These are phyloP conservation scores for Montipora foliosa DNA, from an alignment of 64 coral and sea anemone genomes.

Conservation along the genomic window DNA sequence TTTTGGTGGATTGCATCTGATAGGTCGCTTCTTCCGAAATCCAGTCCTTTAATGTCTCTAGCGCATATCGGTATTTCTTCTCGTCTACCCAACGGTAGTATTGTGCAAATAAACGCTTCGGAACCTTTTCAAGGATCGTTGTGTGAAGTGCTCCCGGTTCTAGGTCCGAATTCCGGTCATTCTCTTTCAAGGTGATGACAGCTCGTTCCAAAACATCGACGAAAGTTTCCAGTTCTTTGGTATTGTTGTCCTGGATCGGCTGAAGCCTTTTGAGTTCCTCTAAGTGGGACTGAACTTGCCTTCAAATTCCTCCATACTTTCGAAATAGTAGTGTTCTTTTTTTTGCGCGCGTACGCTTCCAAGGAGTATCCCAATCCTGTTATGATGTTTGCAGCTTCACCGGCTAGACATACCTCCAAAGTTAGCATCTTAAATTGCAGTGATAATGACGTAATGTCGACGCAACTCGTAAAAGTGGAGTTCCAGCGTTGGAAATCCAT, in stretches of 20 bases:
- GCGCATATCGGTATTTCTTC: conserved; percentile 8
- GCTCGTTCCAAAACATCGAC: conserved; percentile 55
- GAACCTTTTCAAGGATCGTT: conserved; percentile 63
- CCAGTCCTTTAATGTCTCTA: conserved; percentile 56
- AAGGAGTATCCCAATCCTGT: conserved; percentile 52
- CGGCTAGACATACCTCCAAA: too few relatives aligned
- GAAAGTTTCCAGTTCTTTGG: conserved; percentile 39
- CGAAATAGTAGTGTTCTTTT: neutral
- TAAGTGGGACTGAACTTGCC: too few relatives aligned
- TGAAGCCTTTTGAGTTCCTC: too few relatives aligned
- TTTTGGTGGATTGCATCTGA: conserved; percentile 57
- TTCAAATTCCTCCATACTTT: too few relatives aligned
- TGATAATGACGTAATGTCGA: too few relatives aligned
- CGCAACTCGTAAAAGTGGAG: too few relatives aligned
- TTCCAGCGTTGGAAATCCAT: conserved; percentile 51
- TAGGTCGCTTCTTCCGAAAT: conserved; percentile 58
- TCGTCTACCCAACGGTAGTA: conserved; percentile 70
- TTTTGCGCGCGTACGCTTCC: conserved; percentile 37
- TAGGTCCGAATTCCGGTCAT: conserved; percentile 51
- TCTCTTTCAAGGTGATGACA: conserved; percentile 56
- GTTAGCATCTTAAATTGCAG: too few relatives aligned
- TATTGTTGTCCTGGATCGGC: too few relatives aligned
- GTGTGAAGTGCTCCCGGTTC: conserved; percentile 59
- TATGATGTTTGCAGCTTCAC: neutral
- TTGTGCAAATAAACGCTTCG: conserved; percentile 50